These are phyloP conservation scores for Epinephelus coioides DNA, from an alignment of 2,797 vertebrate species.

Conservation along the genomic window DNA sequence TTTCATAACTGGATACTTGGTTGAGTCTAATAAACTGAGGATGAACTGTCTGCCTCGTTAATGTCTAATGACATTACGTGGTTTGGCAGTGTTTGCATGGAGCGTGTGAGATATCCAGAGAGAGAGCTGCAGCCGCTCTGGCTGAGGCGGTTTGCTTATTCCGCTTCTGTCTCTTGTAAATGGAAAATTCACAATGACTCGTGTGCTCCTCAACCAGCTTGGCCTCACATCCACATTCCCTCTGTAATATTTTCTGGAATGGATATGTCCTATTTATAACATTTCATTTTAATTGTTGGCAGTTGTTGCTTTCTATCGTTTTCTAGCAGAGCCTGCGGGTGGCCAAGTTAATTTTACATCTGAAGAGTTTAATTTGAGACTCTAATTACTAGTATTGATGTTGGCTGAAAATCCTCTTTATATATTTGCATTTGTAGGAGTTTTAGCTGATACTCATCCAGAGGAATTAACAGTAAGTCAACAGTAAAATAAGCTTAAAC, in stretches of 20 bases:
- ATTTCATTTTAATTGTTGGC: constrained; percentile 52
- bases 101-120: constrained; percentile 15
- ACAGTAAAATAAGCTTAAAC: constrained; percentile 34
- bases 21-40: constrained; percentile 30
- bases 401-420: constrained; percentile 44
- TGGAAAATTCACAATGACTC: constrained; percentile 43
- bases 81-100: constrained; percentile 17
- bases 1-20: constrained; percentile 39
- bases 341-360: constrained; percentile 67
- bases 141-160: constrained; percentile 42
- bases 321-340: constrained; percentile 36
- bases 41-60: constrained; percentile 39
- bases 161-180: constrained; percentile 47
- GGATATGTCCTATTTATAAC: constrained; percentile 44
- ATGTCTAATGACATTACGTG: constrained; percentile 7
- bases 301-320: constrained; percentile 41
- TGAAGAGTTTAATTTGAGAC: constrained; percentile 60
- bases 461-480: constrained; percentile 42
- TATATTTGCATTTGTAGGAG: constrained; percentile 42
- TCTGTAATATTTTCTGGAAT: constrained; percentile 31
- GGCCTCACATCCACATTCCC: constrained; percentile 24
- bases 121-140: constrained; percentile 25
- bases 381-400: constrained; percentile 54
- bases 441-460: constrained; percentile 50
- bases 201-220: constrained; percentile 28